These are phyloP conservation scores for Meta bourneti DNA, from an alignment of 2,888 invertebrate species.

Conservation along the genomic window DNA sequence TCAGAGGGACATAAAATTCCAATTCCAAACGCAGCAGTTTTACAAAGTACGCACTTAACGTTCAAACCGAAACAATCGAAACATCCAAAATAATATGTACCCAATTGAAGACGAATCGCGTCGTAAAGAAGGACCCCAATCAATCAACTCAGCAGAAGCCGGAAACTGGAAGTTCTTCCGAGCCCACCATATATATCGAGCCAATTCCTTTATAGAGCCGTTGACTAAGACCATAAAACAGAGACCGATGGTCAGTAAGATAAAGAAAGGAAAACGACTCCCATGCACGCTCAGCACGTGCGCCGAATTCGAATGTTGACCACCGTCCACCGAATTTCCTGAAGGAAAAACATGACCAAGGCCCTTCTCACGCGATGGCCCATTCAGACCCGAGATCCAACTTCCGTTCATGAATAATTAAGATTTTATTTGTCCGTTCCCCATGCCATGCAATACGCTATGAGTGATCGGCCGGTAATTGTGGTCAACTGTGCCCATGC, in stretches of 20 bases:
- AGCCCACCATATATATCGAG: not conserved
- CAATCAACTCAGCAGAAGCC: not conserved
- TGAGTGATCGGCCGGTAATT: not conserved
- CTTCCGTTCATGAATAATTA: conserved; percentile 62
- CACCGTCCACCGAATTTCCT: conserved; percentile 14
- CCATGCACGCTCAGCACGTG: conserved; percentile 33
- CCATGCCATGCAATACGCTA: not conserved
- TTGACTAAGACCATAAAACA: conserved; percentile 26
- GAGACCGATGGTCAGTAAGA: conserved; percentile 16
- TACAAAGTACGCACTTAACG: no score
- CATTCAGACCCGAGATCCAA: conserved; percentile 1
- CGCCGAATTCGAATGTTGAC: conserved; percentile 1
- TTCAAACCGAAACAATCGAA: not conserved
- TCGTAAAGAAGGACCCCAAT: not conserved
- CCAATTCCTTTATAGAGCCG: not conserved
- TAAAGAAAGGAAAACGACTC: conserved; percentile 15
- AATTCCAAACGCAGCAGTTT: not conserved
- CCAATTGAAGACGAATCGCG: conserved; percentile 17
- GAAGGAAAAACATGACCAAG: not conserved
- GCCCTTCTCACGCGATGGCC: conserved; percentile 25
- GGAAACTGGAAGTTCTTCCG: not conserved
- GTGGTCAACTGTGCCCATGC: not conserved
- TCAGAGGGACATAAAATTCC: not conserved
- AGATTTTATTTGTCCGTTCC: conserved; percentile 52
- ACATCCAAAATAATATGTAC: not conserved